These are phyloP conservation scores for Zhuqinia jingwanae DNA, from an alignment of 2,888 invertebrate genomes.

Conservation along the genomic window DNA sequence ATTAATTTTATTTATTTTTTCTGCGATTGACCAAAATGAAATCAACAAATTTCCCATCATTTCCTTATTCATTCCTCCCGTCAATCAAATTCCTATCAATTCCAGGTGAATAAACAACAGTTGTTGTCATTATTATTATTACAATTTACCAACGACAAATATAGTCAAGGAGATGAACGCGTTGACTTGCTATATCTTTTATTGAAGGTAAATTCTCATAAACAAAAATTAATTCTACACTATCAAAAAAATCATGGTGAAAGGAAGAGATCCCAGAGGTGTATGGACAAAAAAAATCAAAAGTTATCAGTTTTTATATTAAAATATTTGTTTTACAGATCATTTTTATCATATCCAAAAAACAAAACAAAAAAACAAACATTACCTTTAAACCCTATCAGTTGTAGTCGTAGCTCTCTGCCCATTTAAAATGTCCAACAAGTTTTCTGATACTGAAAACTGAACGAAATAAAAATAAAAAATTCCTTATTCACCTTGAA, in stretches of 20 bases:
- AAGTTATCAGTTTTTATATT: no score
- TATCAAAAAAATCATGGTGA: no score
- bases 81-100: not conserved
- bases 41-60: not conserved
- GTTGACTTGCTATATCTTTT: no score
- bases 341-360: no score
- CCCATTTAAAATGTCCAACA: not conserved
- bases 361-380: no score
- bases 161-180: no score
- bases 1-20: slow-evolving; percentile 2
- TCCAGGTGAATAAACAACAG: not conserved
- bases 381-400: no score
- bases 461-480: no score
- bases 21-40: not conserved
- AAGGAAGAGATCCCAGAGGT: slow-evolving; percentile 57
- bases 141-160: no score
- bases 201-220: no score
- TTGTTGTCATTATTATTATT: no score
- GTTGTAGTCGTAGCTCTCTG: not conserved
- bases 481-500: not conserved
- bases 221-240: no score
- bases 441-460: slow-evolving; percentile 52
- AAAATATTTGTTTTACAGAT: not conserved
- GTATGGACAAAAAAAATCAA: not conserved
- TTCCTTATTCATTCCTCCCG: slow-evolving; percentile 2